Conservation (phyloP, 2,888 invertebrate genomes). For the Hypsopygia costalis region DNA sequence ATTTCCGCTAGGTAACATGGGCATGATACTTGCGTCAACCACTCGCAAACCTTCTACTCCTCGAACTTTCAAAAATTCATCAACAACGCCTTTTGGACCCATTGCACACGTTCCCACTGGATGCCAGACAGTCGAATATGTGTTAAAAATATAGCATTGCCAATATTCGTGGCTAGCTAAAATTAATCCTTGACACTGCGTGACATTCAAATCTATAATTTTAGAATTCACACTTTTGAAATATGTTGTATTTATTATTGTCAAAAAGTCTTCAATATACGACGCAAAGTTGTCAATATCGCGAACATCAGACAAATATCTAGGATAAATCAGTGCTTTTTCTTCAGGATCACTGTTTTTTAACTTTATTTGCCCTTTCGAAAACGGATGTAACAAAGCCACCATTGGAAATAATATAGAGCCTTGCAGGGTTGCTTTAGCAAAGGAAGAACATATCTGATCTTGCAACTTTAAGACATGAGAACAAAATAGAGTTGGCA, state of each 20-base stretch:
- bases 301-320: slow-evolving; percentile 31
- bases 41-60: slow-evolving; percentile 77
- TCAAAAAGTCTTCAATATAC: slow-evolving; percentile 25
- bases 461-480: slow-evolving; percentile 30
- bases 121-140: slow-evolving; percentile 36
- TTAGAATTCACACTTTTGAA: no score
- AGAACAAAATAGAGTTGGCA: slow-evolving; percentile 30
- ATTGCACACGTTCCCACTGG: slow-evolving; percentile 34
- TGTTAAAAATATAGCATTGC: slow-evolving; percentile 43
- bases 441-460: slow-evolving; percentile 27
- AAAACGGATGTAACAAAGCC: no score
- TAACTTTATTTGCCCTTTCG: no score
- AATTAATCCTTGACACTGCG: slow-evolving; percentile 38
- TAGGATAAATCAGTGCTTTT: no score
- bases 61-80: slow-evolving; percentile 44
- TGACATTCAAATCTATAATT: slow-evolving; percentile 28
- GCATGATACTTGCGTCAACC: no score
- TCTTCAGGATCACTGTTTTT: no score
- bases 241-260: no score
- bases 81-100: no score
- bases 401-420: slow-evolving; percentile 24
- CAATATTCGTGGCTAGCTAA: slow-evolving; percentile 49
- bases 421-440: slow-evolving; percentile 19
- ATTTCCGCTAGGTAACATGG: no score
- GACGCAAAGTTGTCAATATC: no score